Evolutionary conservation across 2,888 invertebrate genomes (phyloP).

Genomic region (Tinea trinotella): DNA sequence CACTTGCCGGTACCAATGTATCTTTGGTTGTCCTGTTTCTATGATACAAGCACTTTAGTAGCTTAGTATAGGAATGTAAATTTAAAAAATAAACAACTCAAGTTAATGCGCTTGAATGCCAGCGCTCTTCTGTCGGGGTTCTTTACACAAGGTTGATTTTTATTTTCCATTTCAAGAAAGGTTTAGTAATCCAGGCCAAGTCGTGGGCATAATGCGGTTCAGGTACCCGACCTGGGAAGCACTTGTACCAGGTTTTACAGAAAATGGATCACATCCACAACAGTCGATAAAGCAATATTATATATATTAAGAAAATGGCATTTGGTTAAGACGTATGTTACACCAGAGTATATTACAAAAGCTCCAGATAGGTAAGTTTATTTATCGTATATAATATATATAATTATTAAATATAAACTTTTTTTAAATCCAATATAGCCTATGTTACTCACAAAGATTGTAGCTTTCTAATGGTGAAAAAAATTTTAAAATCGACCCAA

Average conservation of each 20-base stretch:
- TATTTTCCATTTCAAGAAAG: conserved; percentile 32
- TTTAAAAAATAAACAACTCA: too few relatives aligned
- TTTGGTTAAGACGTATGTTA: conserved; percentile 30
- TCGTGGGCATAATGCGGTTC: conserved; percentile 34
- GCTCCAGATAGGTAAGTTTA: neutral
- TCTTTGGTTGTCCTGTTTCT: too few relatives aligned
- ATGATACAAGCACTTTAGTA: too few relatives aligned
- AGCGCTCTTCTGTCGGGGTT: too few relatives aligned
- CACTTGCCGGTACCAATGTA: too few relatives aligned
- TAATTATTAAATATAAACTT: too few relatives aligned
- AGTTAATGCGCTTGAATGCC: neutral
- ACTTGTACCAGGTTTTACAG: neutral
- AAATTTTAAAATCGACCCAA: too few relatives aligned
- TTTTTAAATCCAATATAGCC: too few relatives aligned
- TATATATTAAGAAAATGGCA: conserved; percentile 37
- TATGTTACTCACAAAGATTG: too few relatives aligned
- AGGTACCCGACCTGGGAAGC: conserved; percentile 36
- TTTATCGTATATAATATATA: too few relatives aligned
- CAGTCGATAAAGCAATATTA: conserved; percentile 33
- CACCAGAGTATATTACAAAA: conserved; percentile 28
- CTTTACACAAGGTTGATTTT: neutral
- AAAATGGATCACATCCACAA: conserved; percentile 23
- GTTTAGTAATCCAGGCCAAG: conserved; percentile 41
- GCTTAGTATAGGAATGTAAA: too few relatives aligned
- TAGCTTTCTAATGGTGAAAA: too few relatives aligned